phyloP scores from a whole-genome alignment of 2,113 vertebrate species.

The Fulmarus glacialis region DNA sequence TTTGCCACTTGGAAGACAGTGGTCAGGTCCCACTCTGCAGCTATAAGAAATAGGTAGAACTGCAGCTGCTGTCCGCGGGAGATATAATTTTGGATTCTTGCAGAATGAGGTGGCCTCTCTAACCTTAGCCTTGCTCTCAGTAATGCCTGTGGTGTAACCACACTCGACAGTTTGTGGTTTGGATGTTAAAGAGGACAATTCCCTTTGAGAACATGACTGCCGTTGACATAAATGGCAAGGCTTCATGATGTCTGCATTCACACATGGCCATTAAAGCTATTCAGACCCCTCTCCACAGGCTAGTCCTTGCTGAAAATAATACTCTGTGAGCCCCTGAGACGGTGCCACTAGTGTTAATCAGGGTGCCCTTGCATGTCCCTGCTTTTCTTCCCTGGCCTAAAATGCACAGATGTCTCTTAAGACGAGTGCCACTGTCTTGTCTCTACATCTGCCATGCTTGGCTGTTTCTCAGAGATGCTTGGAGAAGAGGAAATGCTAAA shows the following conservation, averaged over 20 bases:
- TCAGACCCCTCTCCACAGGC: neutral
- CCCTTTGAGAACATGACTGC: neutral
- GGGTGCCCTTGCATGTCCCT: neutral
- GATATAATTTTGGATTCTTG: slow-evolving; percentile 12
- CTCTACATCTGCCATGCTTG: neutral
- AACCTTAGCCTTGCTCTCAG: slow-evolving; percentile 7
- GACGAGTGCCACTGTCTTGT: neutral
- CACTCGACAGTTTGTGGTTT: neutral
- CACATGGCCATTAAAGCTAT: neutral
- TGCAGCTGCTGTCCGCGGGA: neutral
- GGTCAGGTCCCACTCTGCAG: neutral
- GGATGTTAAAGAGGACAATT: neutral
- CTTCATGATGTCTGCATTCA: neutral
- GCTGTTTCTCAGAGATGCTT: neutral
- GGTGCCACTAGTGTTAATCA: neutral
- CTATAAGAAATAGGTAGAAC: neutral
- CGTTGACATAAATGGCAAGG: neutral
- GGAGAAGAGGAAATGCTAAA: neutral
- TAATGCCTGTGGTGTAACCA: neutral
- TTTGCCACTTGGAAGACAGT: neutral
- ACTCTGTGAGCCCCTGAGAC: neutral
- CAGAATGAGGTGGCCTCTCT: neutral
- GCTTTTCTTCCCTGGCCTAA: neutral
- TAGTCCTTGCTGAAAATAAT: neutral
- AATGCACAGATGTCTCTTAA: neutral